Base-by-base conservation (phyloP, 2,797 vertebrate species). In the Hydrolagus colliei region DNA sequence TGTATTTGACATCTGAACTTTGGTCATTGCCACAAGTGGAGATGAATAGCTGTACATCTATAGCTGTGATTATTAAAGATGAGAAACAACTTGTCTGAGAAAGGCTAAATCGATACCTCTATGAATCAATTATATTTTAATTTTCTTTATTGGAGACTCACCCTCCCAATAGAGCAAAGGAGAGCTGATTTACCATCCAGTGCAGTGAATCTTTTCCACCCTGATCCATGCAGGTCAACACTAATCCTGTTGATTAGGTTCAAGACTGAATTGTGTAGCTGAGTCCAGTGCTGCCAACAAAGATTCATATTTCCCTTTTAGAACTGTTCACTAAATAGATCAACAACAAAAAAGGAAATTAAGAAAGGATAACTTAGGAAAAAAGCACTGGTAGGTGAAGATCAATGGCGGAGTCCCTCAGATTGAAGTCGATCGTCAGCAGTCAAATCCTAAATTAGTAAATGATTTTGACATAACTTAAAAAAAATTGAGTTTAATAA, bases 231-330 rank as follows among this genome's bases (percentile, higher is more conserved):
- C 62, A 80, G 67, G 5, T 68, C 79, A 84, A 27, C 79, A 35
- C 63, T 12, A 35, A 84, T 84, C 65, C 32, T 41, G 68, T 84
- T 71, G 79, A 84, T 84, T 84, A 35, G 32, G 32, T 84, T 41
- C 63, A 82, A 68, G 27, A 82, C 78, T 84, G n/a, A 71, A 71
- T 68, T 11, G 41, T 41, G 27, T 84, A 65, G 79, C 65, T 68
- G 79, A 84, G 79, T 71, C 79, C 79, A 84, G 68, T 84, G 71
- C 18, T 61, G 65, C 71, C 65, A 84, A 84, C 79, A 80, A 80
- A 80, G 65, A 67, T 71, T 84, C 79, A 84, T 84, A 32, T 52
- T 84, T 84, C 65, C 35, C 61, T 67, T 67, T 32, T 71, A 84
- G 71, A 68, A 71, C 65, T 35, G 79, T 71, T 84, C 11, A 18